Percentiles rank a stretch among this genome's conserved stretches.
phyloP scores from a whole-genome alignment of 2,113 vertebrate species.

The Hepsetus odoe region DNA sequence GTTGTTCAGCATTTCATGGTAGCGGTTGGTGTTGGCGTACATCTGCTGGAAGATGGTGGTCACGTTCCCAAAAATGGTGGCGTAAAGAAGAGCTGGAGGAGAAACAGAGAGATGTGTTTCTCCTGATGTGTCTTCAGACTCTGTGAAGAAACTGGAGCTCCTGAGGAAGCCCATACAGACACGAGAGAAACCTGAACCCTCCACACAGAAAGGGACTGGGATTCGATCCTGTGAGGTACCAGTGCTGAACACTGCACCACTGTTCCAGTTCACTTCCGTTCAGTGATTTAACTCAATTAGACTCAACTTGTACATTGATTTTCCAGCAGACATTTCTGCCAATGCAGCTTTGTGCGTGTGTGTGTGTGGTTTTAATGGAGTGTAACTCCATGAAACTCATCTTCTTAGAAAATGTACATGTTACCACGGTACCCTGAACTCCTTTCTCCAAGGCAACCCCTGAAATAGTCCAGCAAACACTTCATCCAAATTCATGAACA shows the following conservation, averaged over 20 bases:
- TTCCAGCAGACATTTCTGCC: too few relatives aligned
- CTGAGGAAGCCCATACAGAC: not conserved
- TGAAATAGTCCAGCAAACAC: conserved; percentile 64
- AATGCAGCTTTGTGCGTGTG: too few relatives aligned
- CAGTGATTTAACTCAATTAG: too few relatives aligned
- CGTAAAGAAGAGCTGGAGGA: conserved; percentile 92
- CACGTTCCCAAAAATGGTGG: conserved; percentile 98
- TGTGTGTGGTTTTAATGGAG: not conserved
- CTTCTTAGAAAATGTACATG: conserved; percentile 33
- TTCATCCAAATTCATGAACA: conserved; percentile 40
- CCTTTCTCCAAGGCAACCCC: conserved; percentile 72
- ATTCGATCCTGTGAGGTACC: too few relatives aligned
- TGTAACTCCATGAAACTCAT: conserved; percentile 9
- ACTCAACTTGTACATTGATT: too few relatives aligned
- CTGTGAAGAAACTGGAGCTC: too few relatives aligned
- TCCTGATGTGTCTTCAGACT: too few relatives aligned
- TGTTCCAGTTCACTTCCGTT: too few relatives aligned
- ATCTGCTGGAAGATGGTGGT: conserved; percentile 99
- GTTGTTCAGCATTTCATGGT: conserved; percentile 98
- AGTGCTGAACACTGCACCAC: too few relatives aligned
- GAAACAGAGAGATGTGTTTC: conserved; percentile 17
- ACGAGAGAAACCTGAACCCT: too few relatives aligned
- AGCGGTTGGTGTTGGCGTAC: conserved; percentile 98
- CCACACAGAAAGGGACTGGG: too few relatives aligned
- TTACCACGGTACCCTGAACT: conserved; percentile 37